Evolutionary conservation across 2,113 vertebrate genomes (phyloP).

Genomic region (Misgurnus anguillicaudatus): DNA sequence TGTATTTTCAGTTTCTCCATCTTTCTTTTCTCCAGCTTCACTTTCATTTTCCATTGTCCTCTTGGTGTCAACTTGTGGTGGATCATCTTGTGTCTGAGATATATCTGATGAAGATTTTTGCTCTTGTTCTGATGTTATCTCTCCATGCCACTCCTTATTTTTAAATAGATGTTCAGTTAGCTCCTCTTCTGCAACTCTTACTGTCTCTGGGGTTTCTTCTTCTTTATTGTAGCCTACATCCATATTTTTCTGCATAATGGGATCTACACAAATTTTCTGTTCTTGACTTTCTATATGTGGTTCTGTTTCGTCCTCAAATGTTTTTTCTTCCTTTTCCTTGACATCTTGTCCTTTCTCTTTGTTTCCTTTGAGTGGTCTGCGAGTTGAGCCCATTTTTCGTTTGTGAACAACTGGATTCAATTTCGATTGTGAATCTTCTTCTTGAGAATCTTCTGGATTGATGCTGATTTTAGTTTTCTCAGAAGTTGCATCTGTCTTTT

Average conservation of each 20-base stretch:
- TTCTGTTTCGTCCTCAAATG: not conserved
- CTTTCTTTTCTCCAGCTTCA: constrained; percentile 1
- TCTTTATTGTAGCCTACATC: not conserved
- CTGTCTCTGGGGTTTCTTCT: not conserved
- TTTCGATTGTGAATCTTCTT: not conserved
- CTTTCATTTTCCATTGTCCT: constrained; percentile 21
- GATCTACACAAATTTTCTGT: not conserved
- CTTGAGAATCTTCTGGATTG: not conserved
- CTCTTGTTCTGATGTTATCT: no score
- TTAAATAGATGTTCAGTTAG: not conserved
- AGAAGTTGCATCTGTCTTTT: not conserved
- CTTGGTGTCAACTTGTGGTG: not conserved
- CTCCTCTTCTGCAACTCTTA: no score
- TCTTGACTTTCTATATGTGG: not conserved
- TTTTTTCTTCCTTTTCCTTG: not conserved
- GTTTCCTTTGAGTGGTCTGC: not conserved
- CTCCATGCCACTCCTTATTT: not conserved
- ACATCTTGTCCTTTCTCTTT: not conserved
- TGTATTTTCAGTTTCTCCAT: not conserved
- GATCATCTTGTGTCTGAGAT: not conserved
- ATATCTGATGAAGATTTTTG: not conserved
- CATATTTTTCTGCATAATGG: not conserved
- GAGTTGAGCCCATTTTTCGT: constrained; percentile 15
- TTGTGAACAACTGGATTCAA: not conserved
- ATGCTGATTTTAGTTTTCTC: not conserved